Conservation (phyloP, 2,797 vertebrate genomes). For the Emys orbicularis region DNA sequence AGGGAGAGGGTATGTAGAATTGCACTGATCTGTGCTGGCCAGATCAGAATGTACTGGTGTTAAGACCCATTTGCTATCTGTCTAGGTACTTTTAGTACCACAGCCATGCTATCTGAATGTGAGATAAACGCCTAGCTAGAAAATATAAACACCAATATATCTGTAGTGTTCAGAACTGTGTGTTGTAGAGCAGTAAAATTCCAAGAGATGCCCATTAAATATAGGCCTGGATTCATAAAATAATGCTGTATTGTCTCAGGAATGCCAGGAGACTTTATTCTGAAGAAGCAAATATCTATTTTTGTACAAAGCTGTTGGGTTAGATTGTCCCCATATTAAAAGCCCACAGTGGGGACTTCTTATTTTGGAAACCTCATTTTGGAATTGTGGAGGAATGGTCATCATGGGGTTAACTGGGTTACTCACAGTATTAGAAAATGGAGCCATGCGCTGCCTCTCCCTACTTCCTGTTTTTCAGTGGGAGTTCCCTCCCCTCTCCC, state of each 20-base stretch:
- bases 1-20: neutral
- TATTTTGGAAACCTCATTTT: neutral
- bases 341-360: neutral
- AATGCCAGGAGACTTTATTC: neutral
- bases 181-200: neutral
- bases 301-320: neutral
- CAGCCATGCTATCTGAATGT: neutral
- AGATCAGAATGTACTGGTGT: neutral
- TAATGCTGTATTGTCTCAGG: neutral
- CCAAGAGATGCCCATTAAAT: neutral
- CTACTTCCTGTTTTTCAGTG: neutral
- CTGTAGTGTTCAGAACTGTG: neutral
- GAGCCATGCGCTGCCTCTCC: neutral
- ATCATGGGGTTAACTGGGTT: neutral
- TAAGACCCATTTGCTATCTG: neutral
- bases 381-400: neutral
- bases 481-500: neutral
- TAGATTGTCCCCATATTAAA: neutral
- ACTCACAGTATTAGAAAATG: neutral
- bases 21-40: neutral
- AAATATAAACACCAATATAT: neutral
- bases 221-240: neutral
- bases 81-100: neutral
- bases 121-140: neutral
- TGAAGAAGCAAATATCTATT: neutral